Percentiles rank a stretch among this genome's conserved stretches.
Evolutionary conservation across 2,113 vertebrate genomes (phyloP).

Genomic region (Miniopterus natalensis): DNA sequence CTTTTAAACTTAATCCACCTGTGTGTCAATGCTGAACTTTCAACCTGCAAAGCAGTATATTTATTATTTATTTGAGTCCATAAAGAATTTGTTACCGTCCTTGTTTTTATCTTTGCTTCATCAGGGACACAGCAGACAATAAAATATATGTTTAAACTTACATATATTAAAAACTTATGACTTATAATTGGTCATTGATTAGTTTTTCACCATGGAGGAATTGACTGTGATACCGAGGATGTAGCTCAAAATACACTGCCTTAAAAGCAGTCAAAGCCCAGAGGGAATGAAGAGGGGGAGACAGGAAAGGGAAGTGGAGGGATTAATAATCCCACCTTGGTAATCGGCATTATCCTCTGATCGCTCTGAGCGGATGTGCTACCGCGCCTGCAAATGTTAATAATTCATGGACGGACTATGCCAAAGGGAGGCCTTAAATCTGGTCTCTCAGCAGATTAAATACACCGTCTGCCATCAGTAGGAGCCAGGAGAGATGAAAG

Average conservation of each 20-base stretch:
- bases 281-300: not conserved
- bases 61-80: constrained; percentile 55
- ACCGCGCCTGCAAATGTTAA: constrained; percentile 75
- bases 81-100: constrained; percentile 27
- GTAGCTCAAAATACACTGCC: constrained; percentile 35
- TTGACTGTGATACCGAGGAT: constrained; percentile 8
- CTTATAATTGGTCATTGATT: constrained; percentile 23
- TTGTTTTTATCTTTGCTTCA: constrained; percentile 47
- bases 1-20: constrained; percentile 29
- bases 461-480: constrained; percentile 60
- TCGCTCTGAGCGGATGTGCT: constrained; percentile 73
- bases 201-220: constrained; percentile 1
- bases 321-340: constrained; percentile 81
- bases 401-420: constrained; percentile 84
- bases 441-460: constrained; percentile 77
- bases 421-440: constrained; percentile 81
- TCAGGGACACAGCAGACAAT: constrained; percentile 18
- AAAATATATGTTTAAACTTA: not conserved
- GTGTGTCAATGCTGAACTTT: constrained; percentile 50
- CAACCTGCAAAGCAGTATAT: constrained; percentile 26
- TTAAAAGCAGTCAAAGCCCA: not conserved
- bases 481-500: constrained; percentile 78
- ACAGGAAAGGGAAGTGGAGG: constrained; percentile 55
- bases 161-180: constrained; percentile 1
- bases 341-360: constrained; percentile 73